A percentile compares a stretch with the other conserved stretches of the same genome.
Conservation (phyloP, 2,113 vertebrate genomes). For the Anhinga rufa region DNA sequence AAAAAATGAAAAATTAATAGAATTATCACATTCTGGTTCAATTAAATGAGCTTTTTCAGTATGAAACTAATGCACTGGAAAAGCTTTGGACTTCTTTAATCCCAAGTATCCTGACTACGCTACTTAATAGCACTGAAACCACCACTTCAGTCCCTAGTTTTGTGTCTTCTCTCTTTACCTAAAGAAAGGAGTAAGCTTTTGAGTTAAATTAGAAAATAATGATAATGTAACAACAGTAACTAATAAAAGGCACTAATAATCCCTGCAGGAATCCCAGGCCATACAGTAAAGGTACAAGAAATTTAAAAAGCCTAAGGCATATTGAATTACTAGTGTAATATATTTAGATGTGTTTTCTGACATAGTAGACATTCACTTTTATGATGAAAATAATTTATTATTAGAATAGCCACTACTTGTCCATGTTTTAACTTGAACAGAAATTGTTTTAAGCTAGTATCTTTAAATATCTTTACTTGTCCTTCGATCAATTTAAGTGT, state of each 20-base stretch:
- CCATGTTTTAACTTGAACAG: not conserved
- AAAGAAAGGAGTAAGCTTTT: not conserved
- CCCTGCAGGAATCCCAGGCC: not conserved
- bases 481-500: not conserved
- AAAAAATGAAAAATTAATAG: not conserved
- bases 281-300: not conserved
- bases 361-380: not conserved
- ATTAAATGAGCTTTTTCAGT: not conserved
- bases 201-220: not conserved
- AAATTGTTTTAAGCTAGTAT: not conserved
- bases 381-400: not conserved
- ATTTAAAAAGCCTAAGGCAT: not conserved
- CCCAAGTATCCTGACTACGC: not conserved
- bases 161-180: not conserved
- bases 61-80: not conserved
- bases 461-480: not conserved
- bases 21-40: not conserved
- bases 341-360: rapidly evolving
- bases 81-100: not conserved
- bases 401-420: not conserved
- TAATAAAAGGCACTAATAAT: not conserved
- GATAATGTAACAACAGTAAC: not conserved
- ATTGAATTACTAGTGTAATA: not conserved
- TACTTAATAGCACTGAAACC: not conserved
- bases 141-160: not conserved